Conservation (phyloP, 2,113 vertebrate genomes). For the Perca flavescens region DNA sequence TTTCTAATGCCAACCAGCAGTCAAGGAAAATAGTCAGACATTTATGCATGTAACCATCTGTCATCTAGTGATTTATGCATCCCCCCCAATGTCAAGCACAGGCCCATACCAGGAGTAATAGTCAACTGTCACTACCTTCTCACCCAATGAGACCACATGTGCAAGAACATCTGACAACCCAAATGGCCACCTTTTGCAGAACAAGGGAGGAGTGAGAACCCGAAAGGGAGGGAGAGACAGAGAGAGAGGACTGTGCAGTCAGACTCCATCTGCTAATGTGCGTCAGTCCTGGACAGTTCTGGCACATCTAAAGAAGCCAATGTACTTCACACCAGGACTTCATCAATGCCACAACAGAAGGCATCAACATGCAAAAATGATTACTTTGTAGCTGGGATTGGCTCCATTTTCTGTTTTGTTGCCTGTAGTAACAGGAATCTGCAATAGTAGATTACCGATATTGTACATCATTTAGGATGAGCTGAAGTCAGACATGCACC, state of each 20-base stretch:
- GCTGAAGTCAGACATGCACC: neutral
- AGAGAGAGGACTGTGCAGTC: slow-evolving; percentile 41
- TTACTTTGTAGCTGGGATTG: slow-evolving; percentile 16
- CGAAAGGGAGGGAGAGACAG: slow-evolving; percentile 35
- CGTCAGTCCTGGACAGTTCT: slow-evolving; percentile 69
- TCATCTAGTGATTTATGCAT: neutral
- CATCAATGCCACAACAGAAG: slow-evolving; percentile 52
- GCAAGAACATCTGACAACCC: slow-evolving; percentile 31
- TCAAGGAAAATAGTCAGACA: neutral
- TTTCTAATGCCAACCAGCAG: neutral
- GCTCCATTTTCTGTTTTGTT: slow-evolving; percentile 22
- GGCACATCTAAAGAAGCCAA: slow-evolving; percentile 55
- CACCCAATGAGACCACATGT: slow-evolving; percentile 39
- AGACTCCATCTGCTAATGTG: slow-evolving; percentile 76
- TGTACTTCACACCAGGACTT: slow-evolving; percentile 46
- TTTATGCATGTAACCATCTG: neutral
- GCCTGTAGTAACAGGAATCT: neutral
- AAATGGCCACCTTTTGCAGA: slow-evolving; percentile 61
- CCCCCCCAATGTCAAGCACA: slow-evolving; percentile 3
- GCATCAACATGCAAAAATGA: slow-evolving; percentile 37
- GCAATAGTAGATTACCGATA: neutral
- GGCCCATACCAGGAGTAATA: neutral
- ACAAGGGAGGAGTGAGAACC: slow-evolving; percentile 38
- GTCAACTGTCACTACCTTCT: slow-evolving; percentile 19
- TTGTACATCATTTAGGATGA: neutral